phyloP scores from a whole-genome alignment of 2,888 invertebrate species.

The Pseudococcus jackbeardsleyi region DNA sequence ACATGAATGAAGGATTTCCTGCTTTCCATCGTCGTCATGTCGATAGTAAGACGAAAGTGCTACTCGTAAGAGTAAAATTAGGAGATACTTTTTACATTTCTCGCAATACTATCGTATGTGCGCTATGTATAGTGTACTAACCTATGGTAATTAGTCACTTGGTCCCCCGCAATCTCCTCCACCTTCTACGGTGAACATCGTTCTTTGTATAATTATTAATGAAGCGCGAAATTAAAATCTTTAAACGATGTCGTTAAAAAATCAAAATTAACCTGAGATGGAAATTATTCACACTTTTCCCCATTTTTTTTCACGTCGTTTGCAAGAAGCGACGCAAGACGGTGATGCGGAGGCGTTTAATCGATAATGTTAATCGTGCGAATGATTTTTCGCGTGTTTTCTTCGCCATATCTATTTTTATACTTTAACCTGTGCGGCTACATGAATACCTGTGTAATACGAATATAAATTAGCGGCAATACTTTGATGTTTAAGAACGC shows the following conservation, averaged over 20 bases:
- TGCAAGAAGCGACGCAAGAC: background rate
- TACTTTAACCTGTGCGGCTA: background rate
- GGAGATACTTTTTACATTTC: background rate
- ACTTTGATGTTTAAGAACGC: no score
- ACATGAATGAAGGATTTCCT: slow-evolving; percentile 19
- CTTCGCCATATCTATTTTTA: background rate
- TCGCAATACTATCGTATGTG: no score
- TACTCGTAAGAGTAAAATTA: background rate
- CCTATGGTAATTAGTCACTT: slow-evolving; percentile 7
- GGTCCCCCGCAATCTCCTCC: background rate
- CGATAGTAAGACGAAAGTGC: background rate
- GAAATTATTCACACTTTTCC: slow-evolving; percentile 30
- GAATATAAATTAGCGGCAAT: no score
- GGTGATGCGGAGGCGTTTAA: background rate
- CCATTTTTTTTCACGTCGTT: background rate
- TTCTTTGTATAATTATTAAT: background rate
- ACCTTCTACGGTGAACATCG: background rate
- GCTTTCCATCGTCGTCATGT: background rate
- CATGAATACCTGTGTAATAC: no score
- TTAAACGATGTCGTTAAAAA: background rate
- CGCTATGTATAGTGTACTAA: background rate
- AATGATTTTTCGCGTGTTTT: slow-evolving; percentile 7
- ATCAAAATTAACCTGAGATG: background rate
- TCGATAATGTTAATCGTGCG: background rate
- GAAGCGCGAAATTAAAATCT: slow-evolving; percentile 44